Percentiles rank a stretch among this genome's conserved stretches.
These are phyloP conservation scores for Saccostrea glomerata DNA, from an alignment of 1,140 invertebrate species.

Conservation along the genomic window DNA sequence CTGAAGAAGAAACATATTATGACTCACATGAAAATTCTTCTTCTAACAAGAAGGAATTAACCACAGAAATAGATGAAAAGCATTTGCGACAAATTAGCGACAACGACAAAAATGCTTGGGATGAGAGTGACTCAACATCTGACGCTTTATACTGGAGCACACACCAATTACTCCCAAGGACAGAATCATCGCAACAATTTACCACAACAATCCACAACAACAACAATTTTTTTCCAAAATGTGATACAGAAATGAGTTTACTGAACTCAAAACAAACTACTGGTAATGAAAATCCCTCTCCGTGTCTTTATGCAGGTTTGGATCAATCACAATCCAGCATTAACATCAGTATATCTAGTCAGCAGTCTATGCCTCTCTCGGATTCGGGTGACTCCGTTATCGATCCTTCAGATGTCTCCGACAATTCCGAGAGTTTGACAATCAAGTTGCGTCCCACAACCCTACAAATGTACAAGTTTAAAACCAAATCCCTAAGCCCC, in stretches of 20 bases:
- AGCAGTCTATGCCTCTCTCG: slow-evolving; percentile 13
- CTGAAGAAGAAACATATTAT: background rate
- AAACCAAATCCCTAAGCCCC: background rate
- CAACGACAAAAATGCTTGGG: background rate
- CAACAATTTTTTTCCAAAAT: slow-evolving; percentile 6
- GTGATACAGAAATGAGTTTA: slow-evolving; percentile 14
- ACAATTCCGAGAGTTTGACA: slow-evolving; percentile 65
- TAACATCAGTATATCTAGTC: slow-evolving; percentile 14
- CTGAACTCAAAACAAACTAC: background rate
- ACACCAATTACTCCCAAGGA: background rate
- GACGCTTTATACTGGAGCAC: background rate
- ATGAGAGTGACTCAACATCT: background rate
- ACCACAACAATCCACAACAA: background rate
- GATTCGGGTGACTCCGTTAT: slow-evolving; percentile 53
- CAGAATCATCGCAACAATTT: background rate
- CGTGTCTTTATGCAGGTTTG: background rate
- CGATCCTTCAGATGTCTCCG: slow-evolving; percentile 56
- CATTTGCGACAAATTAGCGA: slow-evolving; percentile 15
- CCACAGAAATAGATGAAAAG: background rate
- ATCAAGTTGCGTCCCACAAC: slow-evolving; percentile 66
- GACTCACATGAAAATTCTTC: slow-evolving; percentile 28
- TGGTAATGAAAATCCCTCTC: background rate
- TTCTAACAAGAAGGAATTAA: background rate
- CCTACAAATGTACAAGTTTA: slow-evolving; percentile 63
- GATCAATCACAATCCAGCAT: background rate